Percentiles rank a stretch among this genome's conserved stretches.
Evolutionary conservation across 2,888 invertebrate genomes (phyloP).

Genomic region (Onthophagus sagittarius): DNA sequence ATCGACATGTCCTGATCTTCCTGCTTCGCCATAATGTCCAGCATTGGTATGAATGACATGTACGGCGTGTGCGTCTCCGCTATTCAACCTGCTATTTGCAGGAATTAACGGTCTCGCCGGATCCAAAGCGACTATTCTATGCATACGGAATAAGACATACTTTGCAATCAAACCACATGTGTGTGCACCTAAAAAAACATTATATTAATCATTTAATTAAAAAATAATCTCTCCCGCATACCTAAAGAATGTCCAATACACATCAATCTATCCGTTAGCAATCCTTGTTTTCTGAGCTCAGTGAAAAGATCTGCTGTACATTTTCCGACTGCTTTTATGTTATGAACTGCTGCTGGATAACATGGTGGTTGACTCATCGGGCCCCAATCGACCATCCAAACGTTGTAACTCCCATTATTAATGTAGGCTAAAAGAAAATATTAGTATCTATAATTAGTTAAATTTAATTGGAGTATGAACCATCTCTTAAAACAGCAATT

Average conservation of each 20-base stretch:
- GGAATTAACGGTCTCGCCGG: conserved; percentile 71
- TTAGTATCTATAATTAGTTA: no score
- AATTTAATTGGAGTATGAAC: conserved; percentile 41
- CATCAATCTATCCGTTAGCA: conserved; percentile 62
- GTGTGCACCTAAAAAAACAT: conserved; percentile 57
- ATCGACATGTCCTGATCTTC: conserved; percentile 71
- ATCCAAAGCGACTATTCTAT: conserved; percentile 69
- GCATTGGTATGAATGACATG: conserved; percentile 78
- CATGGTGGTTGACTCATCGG: conserved; percentile 64
- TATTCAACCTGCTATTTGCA: conserved; percentile 62
- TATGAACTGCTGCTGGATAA: conserved; percentile 66
- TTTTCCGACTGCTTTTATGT: conserved; percentile 66
- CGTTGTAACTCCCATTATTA: conserved; percentile 70
- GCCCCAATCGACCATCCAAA: conserved; percentile 78
- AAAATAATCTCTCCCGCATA: conserved; percentile 21
- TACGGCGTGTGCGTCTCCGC: conserved; percentile 72
- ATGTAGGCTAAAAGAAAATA: conserved; percentile 57
- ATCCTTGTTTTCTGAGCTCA: conserved; percentile 60
- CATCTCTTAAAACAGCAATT: conserved; percentile 68
- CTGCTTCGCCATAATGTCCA: conserved; percentile 72
- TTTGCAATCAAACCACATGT: conserved; percentile 72
- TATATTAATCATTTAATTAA: background rate
- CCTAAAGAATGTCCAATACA: conserved; percentile 71
- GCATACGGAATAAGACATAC: conserved; percentile 67
- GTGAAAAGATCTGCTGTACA: conserved; percentile 66